phyloP scores from a whole-genome alignment of 2,888 invertebrate genomes.

The Agrochola macilenta region DNA sequence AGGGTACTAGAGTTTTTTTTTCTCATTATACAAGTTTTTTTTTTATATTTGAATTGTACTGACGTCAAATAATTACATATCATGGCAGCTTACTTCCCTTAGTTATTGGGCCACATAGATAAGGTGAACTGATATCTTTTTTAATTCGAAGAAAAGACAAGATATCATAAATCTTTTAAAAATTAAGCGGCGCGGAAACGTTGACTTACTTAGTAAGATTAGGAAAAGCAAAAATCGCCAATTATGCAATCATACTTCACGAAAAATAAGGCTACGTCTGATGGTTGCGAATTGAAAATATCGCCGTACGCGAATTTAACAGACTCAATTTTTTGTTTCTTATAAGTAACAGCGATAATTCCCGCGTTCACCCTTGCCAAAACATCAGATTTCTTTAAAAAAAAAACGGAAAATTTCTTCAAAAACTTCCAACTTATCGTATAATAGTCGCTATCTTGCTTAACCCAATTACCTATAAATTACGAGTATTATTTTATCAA shows the following conservation, averaged over 20 bases:
- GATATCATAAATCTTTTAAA: slow-evolving; percentile 44
- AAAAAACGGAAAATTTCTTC: slow-evolving; percentile 10
- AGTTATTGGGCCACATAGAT: slow-evolving; percentile 48
- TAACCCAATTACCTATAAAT: slow-evolving; percentile 86
- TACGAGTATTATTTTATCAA: slow-evolving; percentile 75
- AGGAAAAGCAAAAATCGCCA: slow-evolving; percentile 4
- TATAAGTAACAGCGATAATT: background rate
- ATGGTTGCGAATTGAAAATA: background rate
- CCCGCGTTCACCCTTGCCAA: too few species aligned
- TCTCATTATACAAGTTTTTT: too few species aligned
- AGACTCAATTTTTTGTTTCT: background rate
- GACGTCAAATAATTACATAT: background rate
- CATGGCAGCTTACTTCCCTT: slow-evolving; percentile 6
- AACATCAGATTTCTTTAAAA: background rate
- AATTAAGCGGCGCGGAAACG: slow-evolving; percentile 35
- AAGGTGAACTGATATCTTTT: slow-evolving; percentile 32
- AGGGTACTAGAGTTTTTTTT: too few species aligned
- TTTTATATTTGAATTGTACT: background rate
- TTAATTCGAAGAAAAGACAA: slow-evolving; percentile 45
- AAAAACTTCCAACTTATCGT: slow-evolving; percentile 51
- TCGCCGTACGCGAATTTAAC: background rate
- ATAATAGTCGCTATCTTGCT: slow-evolving; percentile 66
- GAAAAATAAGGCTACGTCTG: background rate
- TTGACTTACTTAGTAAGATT: slow-evolving; percentile 17
- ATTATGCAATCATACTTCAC: background rate